These are phyloP conservation scores for Cheumatopsyche charites DNA, from an alignment of 1,140 invertebrate genomes.

Conservation along the genomic window DNA sequence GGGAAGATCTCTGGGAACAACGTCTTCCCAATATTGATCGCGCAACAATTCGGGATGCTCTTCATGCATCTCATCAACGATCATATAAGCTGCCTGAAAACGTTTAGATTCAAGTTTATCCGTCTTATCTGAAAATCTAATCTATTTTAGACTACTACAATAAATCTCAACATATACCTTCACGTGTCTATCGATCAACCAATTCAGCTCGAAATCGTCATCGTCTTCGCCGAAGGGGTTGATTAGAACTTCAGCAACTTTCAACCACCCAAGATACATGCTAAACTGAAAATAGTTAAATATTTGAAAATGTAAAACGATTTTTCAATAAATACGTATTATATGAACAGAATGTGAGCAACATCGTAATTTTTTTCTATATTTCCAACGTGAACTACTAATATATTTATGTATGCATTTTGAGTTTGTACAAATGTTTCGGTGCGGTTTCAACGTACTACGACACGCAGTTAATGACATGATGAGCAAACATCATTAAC, in stretches of 20 bases:
- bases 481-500: too few species aligned
- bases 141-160: neutral
- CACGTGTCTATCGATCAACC: slow-evolving; percentile 87
- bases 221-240: slow-evolving; percentile 95
- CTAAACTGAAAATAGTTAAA: slow-evolving; percentile 79
- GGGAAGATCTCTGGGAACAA: slow-evolving; percentile 85
- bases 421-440: too few species aligned
- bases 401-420: too few species aligned
- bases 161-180: slow-evolving; percentile 65
- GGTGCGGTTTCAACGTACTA: too few species aligned
- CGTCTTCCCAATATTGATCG: slow-evolving; percentile 91
- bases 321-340: too few species aligned
- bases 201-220: slow-evolving; percentile 91
- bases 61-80: slow-evolving; percentile 90
- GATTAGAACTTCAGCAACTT: slow-evolving; percentile 90
- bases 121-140: neutral
- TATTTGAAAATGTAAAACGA: too few species aligned
- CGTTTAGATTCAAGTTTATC: neutral
- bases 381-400: too few species aligned
- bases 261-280: slow-evolving; percentile 96
- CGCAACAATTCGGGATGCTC: slow-evolving; percentile 86
- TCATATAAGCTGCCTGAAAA: slow-evolving; percentile 84
- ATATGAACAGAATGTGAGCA: too few species aligned
- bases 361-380: too few species aligned
- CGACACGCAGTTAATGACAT: too few species aligned